Conservation (phyloP, 1,140 invertebrate genomes). For the Thaumetopoea pityocampa region DNA sequence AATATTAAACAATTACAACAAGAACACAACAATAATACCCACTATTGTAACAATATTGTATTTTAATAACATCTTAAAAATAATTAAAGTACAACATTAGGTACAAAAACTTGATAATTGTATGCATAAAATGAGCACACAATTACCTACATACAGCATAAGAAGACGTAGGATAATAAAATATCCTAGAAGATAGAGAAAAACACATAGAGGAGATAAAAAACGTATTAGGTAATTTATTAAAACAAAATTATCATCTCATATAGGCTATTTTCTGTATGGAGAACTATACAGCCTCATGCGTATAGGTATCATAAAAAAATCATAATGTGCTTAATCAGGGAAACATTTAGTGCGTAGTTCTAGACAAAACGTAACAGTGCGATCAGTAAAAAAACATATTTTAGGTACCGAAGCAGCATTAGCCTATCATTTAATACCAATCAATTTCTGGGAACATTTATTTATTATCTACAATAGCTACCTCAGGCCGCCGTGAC, state of each 20-base stretch:
- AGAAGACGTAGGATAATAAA: no score
- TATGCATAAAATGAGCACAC: no score
- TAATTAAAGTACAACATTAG: no score
- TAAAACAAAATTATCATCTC: slow-evolving; percentile 10
- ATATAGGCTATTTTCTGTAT: slow-evolving; percentile 17
- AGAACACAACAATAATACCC: no score
- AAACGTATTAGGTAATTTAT: slow-evolving; percentile 3
- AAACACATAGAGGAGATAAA: slow-evolving; percentile 5
- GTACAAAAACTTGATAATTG: no score
- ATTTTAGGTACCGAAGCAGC: slow-evolving; percentile 31
- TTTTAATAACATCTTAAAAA: no score
- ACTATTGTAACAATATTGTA: no score
- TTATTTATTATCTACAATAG: slow-evolving; percentile 53
- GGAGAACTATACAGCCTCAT: slow-evolving; percentile 44
- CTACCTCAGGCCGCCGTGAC: slow-evolving; percentile 51
- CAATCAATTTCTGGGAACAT: slow-evolving; percentile 51
- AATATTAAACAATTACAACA: slow-evolving; percentile 1
- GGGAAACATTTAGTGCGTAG: slow-evolving; percentile 62
- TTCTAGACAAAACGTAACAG: slow-evolving; percentile 52
- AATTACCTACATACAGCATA: no score
- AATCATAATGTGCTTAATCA: slow-evolving; percentile 50
- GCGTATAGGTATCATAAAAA: slow-evolving; percentile 34
- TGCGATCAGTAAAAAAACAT: slow-evolving; percentile 44
- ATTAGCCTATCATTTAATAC: slow-evolving; percentile 31
- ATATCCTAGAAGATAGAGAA: slow-evolving; percentile 2